A percentile compares a stretch with the other conserved stretches of the same genome.
phyloP scores from a whole-genome alignment of 2,888 invertebrate genomes.

The Digitonthophagus gazella region DNA sequence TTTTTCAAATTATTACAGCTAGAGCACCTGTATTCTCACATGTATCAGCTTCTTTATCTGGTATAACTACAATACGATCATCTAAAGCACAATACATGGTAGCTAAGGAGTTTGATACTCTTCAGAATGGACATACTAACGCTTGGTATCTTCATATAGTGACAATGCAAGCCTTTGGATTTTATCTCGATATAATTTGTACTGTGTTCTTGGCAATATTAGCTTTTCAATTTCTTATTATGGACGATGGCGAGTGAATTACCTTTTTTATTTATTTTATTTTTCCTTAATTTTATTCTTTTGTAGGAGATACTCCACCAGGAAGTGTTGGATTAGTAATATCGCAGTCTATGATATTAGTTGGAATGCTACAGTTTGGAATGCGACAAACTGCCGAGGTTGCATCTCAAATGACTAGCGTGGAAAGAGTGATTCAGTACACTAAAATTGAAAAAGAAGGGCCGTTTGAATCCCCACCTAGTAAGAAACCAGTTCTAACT shows the following conservation, averaged over 20 bases:
- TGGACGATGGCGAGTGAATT: constrained; percentile 55
- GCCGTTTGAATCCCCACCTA: constrained; percentile 59
- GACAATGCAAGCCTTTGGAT: constrained; percentile 62
- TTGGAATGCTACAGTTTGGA: constrained; percentile 79
- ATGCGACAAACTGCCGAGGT: constrained; percentile 77
- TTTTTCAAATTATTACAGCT: constrained; percentile 51
- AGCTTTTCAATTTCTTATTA: constrained; percentile 62
- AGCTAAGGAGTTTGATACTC: constrained; percentile 69
- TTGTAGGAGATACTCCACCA: constrained; percentile 56
- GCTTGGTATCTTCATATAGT: constrained; percentile 62
- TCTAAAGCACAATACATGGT: constrained; percentile 71
- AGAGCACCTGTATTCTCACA: constrained; percentile 91
- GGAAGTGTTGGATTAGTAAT: constrained; percentile 72
- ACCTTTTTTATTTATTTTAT: not conserved
- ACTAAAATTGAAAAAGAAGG: constrained; percentile 71
- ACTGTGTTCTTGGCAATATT: constrained; percentile 61
- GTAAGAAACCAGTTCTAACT: constrained; percentile 53
- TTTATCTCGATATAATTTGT: constrained; percentile 66
- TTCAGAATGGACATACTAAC: constrained; percentile 68
- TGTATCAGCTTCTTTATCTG: constrained; percentile 81
- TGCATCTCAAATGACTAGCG: constrained; percentile 75
- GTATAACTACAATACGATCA: constrained; percentile 84
- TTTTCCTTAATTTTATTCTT: not conserved
- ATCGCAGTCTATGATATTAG: constrained; percentile 69
- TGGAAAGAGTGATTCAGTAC: constrained; percentile 80